phyloP scores from a whole-genome alignment of 2,888 invertebrate genomes.

The Pollenia labialis region DNA sequence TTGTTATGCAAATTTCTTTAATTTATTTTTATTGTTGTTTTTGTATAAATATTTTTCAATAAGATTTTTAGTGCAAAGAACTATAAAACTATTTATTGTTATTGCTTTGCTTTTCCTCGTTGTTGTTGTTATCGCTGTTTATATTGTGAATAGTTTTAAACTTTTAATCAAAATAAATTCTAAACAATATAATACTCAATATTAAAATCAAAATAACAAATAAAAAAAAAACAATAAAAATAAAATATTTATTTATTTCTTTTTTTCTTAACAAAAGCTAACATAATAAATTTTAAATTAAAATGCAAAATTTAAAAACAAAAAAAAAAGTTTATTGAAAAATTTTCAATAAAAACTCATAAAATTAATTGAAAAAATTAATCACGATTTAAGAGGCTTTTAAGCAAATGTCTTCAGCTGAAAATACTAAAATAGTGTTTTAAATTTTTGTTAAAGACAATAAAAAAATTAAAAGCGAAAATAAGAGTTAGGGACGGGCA shows the following conservation, averaged over 20 bases:
- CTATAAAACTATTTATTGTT: conserved; percentile 52
- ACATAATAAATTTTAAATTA: conserved; percentile 39
- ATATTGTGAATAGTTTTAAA: conserved; percentile 29
- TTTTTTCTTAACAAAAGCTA: conserved; percentile 24
- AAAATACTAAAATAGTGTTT: no score
- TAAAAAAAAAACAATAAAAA: conserved; percentile 49
- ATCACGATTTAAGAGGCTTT: no score
- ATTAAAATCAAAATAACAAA: conserved; percentile 27
- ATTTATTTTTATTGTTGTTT: conserved; percentile 37
- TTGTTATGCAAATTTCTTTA: conserved; percentile 53
- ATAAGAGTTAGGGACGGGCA: no score
- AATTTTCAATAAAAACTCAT: not conserved
- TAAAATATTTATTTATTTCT: conserved; percentile 51
- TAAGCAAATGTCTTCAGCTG: no score
- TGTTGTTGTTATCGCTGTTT: conserved; percentile 5
- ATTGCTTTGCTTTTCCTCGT: conserved; percentile 15
- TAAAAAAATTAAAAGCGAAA: no score
- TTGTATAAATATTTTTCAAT: conserved; percentile 20
- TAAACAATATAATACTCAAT: conserved; percentile 34
- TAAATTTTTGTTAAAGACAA: no score
- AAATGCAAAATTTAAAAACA: not conserved
- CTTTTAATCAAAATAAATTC: conserved; percentile 51
- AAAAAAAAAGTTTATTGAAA: not conserved
- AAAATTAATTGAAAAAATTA: no score
- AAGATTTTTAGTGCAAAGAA: conserved; percentile 20